These are phyloP conservation scores for Apistogramma diplotaenia DNA, from an alignment of 2,113 vertebrate genomes.

Conservation along the genomic window DNA sequence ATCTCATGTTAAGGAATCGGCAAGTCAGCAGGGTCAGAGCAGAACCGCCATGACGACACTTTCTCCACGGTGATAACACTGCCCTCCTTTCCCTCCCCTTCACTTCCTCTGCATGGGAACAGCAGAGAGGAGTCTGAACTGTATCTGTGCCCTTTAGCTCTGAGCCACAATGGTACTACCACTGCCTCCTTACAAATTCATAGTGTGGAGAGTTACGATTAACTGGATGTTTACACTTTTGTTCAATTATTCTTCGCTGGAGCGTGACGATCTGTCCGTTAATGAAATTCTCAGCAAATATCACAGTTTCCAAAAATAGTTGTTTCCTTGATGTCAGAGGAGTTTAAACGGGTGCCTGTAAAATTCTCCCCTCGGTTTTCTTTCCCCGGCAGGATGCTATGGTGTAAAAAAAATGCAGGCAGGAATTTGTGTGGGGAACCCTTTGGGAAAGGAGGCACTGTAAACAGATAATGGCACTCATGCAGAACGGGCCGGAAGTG, in stretches of 20 bases:
- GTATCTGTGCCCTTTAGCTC: conserved; percentile 32
- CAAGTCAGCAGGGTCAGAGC: conserved; percentile 78
- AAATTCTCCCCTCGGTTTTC: conserved; percentile 62
- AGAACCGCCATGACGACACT: conserved; percentile 78
- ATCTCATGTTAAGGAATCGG: conserved; percentile 80
- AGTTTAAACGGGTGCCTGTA: conserved; percentile 57
- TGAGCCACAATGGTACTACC: neutral
- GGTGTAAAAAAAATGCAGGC: conserved; percentile 25
- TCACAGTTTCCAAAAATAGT: conserved; percentile 62
- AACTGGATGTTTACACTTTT: conserved; percentile 32
- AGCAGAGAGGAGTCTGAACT: conserved; percentile 33
- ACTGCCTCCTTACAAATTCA: conserved; percentile 18
- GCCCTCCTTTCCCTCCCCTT: conserved; percentile 60
- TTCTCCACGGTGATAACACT: conserved; percentile 73
- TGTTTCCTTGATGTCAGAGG: conserved; percentile 67
- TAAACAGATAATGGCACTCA: conserved; percentile 71
- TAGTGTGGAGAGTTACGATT: conserved; percentile 27
- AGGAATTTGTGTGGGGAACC: conserved; percentile 44
- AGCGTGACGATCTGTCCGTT: neutral
- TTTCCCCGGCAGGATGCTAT: conserved; percentile 55
- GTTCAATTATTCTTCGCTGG: conserved; percentile 1
- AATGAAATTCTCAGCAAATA: conserved; percentile 64
- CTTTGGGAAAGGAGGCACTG: conserved; percentile 63
- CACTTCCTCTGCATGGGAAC: conserved; percentile 59
- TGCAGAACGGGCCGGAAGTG: conserved; percentile 67